phyloP scores from a whole-genome alignment of 2,113 vertebrate genomes.

The Melanotaenia duboulayi region DNA sequence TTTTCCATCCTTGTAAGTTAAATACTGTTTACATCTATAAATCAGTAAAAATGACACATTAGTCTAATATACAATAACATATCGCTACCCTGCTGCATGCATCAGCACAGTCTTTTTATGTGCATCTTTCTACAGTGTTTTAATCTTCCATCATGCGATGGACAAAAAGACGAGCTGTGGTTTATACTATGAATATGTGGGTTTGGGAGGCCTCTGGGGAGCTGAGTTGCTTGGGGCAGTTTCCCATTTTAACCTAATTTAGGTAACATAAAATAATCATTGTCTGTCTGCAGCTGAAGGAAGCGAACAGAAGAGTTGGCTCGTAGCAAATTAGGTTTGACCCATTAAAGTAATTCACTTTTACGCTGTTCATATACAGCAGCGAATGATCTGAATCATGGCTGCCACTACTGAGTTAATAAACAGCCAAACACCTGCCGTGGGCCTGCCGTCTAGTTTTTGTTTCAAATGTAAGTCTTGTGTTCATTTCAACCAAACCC shows the following conservation, averaged over 20 bases:
- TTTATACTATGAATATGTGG: not conserved
- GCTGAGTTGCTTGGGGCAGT: not conserved
- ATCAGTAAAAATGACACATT: not conserved
- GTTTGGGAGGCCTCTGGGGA: not conserved
- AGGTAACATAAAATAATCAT: not conserved
- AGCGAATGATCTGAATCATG: not conserved
- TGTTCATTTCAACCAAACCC: no score
- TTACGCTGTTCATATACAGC: not conserved
- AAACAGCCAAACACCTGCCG: no score
- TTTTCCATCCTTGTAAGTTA: not conserved
- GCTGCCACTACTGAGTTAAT: no score
- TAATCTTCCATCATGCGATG: not conserved
- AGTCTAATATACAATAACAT: not conserved
- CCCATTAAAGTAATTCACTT: not conserved
- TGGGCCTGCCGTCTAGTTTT: no score
- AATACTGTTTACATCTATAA: not conserved
- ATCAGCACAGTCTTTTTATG: not conserved
- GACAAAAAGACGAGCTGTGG: not conserved
- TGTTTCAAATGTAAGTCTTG: no score
- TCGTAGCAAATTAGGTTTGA: not conserved
- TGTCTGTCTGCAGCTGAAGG: conserved; percentile 1
- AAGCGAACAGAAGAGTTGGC: not conserved
- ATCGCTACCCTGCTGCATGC: not conserved
- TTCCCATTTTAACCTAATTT: conserved; percentile 6
- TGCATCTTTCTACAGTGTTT: not conserved